phyloP scores from a whole-genome alignment of 2,888 invertebrate species.

The Pseudoips prasinana region DNA sequence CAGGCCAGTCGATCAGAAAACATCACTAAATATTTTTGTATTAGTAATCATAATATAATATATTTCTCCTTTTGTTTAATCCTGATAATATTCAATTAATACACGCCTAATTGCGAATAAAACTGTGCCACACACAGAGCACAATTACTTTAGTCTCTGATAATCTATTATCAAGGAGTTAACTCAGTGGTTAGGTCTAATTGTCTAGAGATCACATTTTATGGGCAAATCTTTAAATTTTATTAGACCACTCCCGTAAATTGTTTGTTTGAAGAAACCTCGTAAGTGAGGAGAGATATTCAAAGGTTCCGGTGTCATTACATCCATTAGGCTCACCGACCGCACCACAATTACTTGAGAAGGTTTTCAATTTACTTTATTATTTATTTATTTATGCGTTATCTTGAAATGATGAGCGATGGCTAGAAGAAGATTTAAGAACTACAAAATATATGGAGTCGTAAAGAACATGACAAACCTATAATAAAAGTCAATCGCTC shows the following conservation, averaged over 20 bases:
- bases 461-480: too few relatives aligned
- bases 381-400: slow-evolving; percentile 80
- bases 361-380: slow-evolving; percentile 79
- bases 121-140: slow-evolving; percentile 21
- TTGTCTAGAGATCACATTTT: slow-evolving; percentile 20
- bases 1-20: too few relatives aligned
- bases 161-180: slow-evolving; percentile 2
- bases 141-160: neutral
- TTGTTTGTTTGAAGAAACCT: slow-evolving; percentile 47
- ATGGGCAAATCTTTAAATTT: slow-evolving; percentile 24
- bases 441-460: slow-evolving; percentile 44
- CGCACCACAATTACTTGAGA: slow-evolving; percentile 55
- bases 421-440: slow-evolving; percentile 33
- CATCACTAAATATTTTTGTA: too few relatives aligned
- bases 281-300: slow-evolving; percentile 46
- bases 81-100: too few relatives aligned
- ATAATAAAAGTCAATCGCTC: too few relatives aligned
- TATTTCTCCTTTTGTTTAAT: too few relatives aligned
- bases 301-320: slow-evolving; percentile 75
- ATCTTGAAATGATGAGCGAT: slow-evolving; percentile 69
- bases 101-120: slow-evolving; percentile 4
- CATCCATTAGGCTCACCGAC: slow-evolving; percentile 50
- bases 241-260: slow-evolving; percentile 33
- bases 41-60: too few relatives aligned
- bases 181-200: slow-evolving; percentile 15